Evolutionary conservation across 2,888 invertebrate genomes (phyloP).

Genomic region (Clanis bilineata): DNA sequence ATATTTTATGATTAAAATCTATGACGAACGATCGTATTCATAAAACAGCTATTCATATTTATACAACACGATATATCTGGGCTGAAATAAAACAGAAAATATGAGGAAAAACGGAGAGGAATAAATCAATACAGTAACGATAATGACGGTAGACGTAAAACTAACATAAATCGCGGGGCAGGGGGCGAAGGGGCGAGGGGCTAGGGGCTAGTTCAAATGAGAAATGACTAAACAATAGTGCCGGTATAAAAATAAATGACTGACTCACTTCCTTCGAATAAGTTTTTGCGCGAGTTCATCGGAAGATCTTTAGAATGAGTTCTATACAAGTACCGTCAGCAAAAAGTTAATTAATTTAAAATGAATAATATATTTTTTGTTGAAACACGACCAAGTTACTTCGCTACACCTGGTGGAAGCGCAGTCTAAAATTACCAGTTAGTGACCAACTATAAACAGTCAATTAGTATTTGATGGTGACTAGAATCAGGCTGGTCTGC

Average conservation of each 20-base stretch:
- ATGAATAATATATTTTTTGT: too few relatives aligned
- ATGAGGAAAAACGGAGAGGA: slow-evolving; percentile 23
- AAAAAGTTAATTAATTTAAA: slow-evolving; percentile 29
- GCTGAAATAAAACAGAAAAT: neutral
- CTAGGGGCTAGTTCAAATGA: slow-evolving; percentile 48
- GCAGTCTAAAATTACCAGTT: too few relatives aligned
- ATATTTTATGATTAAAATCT: slow-evolving; percentile 8
- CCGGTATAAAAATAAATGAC: slow-evolving; percentile 74
- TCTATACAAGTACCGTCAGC: slow-evolving; percentile 53
- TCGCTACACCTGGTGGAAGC: too few relatives aligned
- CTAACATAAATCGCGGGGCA: slow-evolving; percentile 34
- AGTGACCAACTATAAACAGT: too few relatives aligned
- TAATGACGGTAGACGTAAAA: slow-evolving; percentile 39
- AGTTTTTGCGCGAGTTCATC: slow-evolving; percentile 78
- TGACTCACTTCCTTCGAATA: slow-evolving; percentile 65
- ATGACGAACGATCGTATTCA: neutral
- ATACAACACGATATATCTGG: neutral
- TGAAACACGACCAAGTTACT: too few relatives aligned
- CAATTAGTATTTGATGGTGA: too few relatives aligned
- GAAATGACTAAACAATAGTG: slow-evolving; percentile 76
- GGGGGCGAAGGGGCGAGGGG: neutral
- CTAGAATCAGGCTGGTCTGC: too few relatives aligned
- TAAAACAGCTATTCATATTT: neutral
- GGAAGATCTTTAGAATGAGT: slow-evolving; percentile 78
- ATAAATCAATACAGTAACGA: slow-evolving; percentile 22